phyloP scores from a whole-genome alignment of 2,888 invertebrate genomes.

The Scelioninae gen. 1 region DNA sequence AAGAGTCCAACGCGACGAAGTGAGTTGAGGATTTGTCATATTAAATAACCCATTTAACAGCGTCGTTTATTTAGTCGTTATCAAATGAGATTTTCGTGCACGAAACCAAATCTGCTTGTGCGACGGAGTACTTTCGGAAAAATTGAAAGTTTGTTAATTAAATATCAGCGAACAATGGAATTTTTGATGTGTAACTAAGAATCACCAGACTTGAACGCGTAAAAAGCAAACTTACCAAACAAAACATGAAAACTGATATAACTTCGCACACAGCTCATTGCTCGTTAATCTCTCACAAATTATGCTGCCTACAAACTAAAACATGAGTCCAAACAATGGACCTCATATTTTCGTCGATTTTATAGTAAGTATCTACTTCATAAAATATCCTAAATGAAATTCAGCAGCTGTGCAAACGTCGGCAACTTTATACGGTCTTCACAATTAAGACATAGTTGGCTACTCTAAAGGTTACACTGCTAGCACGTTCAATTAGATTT shows the following conservation, averaged over 20 bases:
- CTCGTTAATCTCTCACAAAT: constrained; percentile 22
- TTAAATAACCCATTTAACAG: too few relatives aligned
- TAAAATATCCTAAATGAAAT: constrained; percentile 60
- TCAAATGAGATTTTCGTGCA: constrained; percentile 1
- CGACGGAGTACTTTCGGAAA: too few relatives aligned
- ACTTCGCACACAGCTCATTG: constrained; percentile 4
- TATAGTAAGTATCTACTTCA: constrained; percentile 25
- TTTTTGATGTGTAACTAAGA: too few relatives aligned
- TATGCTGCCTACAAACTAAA: constrained; percentile 13
- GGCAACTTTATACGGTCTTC: constrained; percentile 76
- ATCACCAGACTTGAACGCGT: too few relatives aligned
- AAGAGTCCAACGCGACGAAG: not conserved
- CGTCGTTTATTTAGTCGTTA: too few relatives aligned
- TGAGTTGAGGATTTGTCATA: not conserved
- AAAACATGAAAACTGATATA: constrained; percentile 8
- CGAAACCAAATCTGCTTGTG: too few relatives aligned
- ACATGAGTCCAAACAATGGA: constrained; percentile 19
- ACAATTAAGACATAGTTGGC: constrained; percentile 77
- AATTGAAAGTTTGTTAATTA: too few relatives aligned
- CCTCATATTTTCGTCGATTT: constrained; percentile 47
- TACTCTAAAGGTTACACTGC: constrained; percentile 45
- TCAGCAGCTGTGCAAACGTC: constrained; percentile 77
- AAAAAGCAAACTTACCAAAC: constrained; percentile 16
- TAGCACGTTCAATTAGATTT: constrained; percentile 64
- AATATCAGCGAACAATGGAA: too few relatives aligned